Evolutionary conservation across 1,140 invertebrate species (phyloP).

Genomic region (Physella acuta): DNA sequence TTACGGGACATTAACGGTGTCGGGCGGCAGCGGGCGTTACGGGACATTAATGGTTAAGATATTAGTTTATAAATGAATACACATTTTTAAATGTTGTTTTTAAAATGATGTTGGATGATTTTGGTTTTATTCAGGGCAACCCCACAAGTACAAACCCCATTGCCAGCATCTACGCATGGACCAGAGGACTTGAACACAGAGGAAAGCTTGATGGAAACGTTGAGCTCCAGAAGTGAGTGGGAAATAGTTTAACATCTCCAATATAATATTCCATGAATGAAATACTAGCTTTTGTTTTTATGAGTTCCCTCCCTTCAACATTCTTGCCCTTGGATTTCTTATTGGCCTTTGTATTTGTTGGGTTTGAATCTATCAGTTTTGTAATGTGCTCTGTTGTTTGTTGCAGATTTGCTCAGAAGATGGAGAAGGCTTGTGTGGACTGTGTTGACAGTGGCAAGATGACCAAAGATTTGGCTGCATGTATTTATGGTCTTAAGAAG

Average conservation of each 20-base stretch:
- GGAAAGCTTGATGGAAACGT: constrained; percentile 90
- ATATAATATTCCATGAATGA: no score
- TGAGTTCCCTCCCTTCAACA: no score
- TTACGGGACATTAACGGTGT: no score
- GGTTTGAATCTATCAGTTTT: no score
- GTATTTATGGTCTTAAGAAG: constrained; percentile 82
- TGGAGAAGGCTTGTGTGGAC: constrained; percentile 84
- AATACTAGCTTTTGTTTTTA: no score
- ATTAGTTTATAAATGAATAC: neutral
- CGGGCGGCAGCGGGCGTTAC: no score
- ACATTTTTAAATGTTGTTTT: neutral
- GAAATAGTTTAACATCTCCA: no score
- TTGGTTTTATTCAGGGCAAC: constrained; percentile 50
- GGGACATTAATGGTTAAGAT: no score
- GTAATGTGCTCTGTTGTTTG: no score
- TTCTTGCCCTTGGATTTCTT: no score
- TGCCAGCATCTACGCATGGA: constrained; percentile 98
- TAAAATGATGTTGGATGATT: constrained; percentile 9
- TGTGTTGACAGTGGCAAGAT: constrained; percentile 92
- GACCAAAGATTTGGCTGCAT: constrained; percentile 99
- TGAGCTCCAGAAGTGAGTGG: constrained; percentile 64
- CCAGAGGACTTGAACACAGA: constrained; percentile 82
- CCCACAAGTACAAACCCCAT: constrained; percentile 62
- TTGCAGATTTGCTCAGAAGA: constrained; percentile 47
- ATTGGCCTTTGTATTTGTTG: no score